These are phyloP conservation scores for Xenopus laevis DNA, from an alignment of 2,113 vertebrate genomes.

Conservation along the genomic window DNA sequence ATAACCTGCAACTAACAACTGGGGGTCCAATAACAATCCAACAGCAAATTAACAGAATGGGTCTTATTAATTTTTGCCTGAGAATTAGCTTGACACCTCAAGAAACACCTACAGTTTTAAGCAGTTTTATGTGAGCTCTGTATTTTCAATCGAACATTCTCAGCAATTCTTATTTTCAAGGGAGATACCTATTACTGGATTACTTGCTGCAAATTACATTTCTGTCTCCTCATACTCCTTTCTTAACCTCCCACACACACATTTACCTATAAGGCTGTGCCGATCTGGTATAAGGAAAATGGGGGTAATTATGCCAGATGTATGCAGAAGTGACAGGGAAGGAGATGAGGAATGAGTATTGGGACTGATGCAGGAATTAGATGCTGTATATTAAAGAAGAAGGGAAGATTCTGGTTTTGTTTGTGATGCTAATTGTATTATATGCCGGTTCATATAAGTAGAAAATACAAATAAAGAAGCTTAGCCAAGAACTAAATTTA, in stretches of 20 bases:
- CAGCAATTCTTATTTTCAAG: neutral
- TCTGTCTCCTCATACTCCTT: neutral
- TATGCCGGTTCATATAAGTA: too few relatives aligned
- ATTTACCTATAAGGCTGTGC: slow-evolving; percentile 1
- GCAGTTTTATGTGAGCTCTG: neutral
- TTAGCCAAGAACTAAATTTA: too few relatives aligned
- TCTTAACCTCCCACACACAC: neutral
- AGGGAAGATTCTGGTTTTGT: neutral
- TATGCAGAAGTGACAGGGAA: neutral
- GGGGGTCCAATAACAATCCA: neutral
- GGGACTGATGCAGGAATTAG: neutral
- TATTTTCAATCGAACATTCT: slow-evolving; percentile 1
- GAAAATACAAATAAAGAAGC: too few relatives aligned
- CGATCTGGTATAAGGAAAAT: neutral
- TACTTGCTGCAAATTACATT: slow-evolving; percentile 4
- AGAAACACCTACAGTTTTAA: neutral
- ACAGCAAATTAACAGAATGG: neutral
- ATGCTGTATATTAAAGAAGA: neutral
- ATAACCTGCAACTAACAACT: neutral
- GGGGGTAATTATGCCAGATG: neutral
- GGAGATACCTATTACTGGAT: neutral
- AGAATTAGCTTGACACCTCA: neutral
- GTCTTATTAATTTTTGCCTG: neutral
- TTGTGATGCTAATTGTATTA: too few relatives aligned
- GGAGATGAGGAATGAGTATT: neutral